Conservation (phyloP, 2,113 vertebrate species). For the Coreoperca whiteheadi region DNA sequence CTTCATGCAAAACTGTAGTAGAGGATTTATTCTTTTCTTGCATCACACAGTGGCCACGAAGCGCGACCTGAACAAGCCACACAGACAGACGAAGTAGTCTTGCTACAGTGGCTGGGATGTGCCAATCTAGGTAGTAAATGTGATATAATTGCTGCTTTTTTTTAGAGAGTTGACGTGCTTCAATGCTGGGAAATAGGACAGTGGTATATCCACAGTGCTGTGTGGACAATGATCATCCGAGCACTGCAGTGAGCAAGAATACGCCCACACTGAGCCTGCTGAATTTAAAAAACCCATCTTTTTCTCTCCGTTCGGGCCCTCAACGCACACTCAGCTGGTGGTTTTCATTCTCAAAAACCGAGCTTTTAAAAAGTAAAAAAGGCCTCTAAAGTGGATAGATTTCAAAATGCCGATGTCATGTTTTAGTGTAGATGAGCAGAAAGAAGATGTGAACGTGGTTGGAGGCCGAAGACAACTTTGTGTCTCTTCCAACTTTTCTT, state of each 20-base stretch:
- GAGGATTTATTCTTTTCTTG: no score
- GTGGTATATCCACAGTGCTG: background rate
- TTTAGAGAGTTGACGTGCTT: background rate
- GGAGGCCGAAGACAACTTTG: no score
- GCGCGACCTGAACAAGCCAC: background rate
- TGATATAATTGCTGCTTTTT: conserved; percentile 3
- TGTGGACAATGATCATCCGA: conserved; percentile 22
- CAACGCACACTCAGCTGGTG: background rate
- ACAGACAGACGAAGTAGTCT: background rate
- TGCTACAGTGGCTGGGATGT: background rate
- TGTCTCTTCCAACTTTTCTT: no score
- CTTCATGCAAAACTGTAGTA: no score
- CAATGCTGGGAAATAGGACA: background rate
- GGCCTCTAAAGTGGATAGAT: background rate
- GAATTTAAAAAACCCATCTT: conserved; percentile 19
- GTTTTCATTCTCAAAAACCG: background rate
- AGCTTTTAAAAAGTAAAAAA: background rate
- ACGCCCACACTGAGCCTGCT: conserved; percentile 36
- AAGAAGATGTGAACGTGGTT: background rate
- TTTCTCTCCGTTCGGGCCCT: background rate
- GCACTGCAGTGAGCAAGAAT: conserved; percentile 8
- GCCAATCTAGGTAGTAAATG: background rate
- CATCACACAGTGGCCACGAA: background rate
- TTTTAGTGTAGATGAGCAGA: background rate
- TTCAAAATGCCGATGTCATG: background rate